phyloP scores from a whole-genome alignment of 1,140 invertebrate genomes.

The Oncopeltus fasciatus region DNA sequence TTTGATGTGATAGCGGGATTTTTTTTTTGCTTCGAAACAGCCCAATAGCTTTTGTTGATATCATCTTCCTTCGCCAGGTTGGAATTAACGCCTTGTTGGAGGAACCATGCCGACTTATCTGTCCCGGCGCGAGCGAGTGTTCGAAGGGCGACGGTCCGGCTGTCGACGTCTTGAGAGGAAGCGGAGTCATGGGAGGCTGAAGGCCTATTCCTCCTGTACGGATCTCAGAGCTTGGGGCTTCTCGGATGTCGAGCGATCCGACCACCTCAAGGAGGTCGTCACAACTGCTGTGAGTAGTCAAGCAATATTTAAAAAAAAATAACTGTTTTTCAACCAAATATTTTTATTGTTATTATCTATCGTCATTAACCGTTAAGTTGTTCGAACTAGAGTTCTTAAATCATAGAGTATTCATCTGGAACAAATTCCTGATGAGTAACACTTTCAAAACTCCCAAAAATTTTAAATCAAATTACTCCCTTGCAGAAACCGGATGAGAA shows the following conservation, averaged over 20 bases:
- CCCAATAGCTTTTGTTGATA: no score
- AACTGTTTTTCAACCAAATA: no score
- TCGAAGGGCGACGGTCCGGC: background rate
- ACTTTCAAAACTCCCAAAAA: background rate
- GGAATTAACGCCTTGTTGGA: no score
- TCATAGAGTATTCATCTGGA: no score
- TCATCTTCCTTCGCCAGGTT: no score
- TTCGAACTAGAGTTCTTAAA: background rate
- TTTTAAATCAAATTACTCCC: no score
- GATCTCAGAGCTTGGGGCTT: slow-evolving; percentile 15
- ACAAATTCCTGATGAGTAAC: no score
- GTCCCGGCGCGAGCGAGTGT: background rate
- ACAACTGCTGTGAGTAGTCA: slow-evolving; percentile 12
- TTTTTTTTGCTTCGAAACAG: no score
- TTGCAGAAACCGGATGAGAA: no score
- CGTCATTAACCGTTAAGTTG: background rate
- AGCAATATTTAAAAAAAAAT: no score
- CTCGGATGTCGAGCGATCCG: background rate
- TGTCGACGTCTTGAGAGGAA: slow-evolving; percentile 1
- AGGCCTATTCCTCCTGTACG: slow-evolving; percentile 10
- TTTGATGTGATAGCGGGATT: no score
- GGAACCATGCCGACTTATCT: background rate
- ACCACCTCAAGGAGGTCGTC: slow-evolving; percentile 10
- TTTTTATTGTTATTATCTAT: no score
- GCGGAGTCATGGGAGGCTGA: slow-evolving; percentile 16